Evolutionary conservation across 2,113 vertebrate species (phyloP).

Genomic region (Mesitornis unicolor): DNA sequence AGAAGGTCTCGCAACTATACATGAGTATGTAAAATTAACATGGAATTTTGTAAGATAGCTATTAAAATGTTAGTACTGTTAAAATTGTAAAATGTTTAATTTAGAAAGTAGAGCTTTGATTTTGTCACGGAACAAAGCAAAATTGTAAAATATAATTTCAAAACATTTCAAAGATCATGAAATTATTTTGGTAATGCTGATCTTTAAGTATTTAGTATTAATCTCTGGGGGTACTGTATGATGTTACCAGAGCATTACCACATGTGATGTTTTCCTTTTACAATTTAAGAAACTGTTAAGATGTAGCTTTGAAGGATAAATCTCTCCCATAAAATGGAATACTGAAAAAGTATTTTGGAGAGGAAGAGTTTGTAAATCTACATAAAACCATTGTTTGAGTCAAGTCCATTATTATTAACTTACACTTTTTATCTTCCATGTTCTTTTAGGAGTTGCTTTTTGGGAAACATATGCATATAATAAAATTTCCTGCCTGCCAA

Average conservation of each 20-base stretch:
- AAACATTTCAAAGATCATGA: neutral
- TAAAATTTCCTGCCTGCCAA: neutral
- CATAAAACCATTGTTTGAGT: neutral
- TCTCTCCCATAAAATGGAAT: neutral
- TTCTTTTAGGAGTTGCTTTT: neutral
- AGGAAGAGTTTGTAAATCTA: neutral
- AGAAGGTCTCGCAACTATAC: neutral
- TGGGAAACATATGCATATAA: neutral
- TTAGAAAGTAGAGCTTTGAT: neutral
- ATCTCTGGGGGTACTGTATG: neutral
- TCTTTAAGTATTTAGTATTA: neutral
- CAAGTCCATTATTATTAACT: neutral
- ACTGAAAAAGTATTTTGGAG: neutral
- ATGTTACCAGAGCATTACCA: neutral
- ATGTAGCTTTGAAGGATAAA: neutral
- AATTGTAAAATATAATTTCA: neutral
- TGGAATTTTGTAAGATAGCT: neutral
- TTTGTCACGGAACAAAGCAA: neutral
- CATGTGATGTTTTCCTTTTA: neutral
- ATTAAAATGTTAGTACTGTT: neutral
- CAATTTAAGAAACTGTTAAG: neutral
- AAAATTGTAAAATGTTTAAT: neutral
- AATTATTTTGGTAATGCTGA: neutral
- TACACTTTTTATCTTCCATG: neutral
- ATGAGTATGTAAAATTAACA: slow-evolving; percentile 33